A percentile compares a stretch with the other conserved stretches of the same genome.
These are phyloP conservation scores for Ptilorrhoa leucosticta DNA, from an alignment of 2,113 vertebrate species.

Conservation along the genomic window DNA sequence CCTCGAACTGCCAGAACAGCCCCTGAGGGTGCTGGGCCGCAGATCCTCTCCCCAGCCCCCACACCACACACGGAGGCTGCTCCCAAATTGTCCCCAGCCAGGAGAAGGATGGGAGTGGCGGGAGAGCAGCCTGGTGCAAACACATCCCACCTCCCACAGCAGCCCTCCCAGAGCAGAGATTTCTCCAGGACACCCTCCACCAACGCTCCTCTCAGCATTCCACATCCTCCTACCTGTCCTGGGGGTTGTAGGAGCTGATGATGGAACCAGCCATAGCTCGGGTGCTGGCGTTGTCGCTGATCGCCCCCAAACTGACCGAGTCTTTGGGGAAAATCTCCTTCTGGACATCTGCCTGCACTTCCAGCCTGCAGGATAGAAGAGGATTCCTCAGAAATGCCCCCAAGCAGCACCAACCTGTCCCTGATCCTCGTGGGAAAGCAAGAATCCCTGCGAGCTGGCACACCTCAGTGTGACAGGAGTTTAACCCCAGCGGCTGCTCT, in stretches of 20 bases:
- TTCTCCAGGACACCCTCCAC: background rate
- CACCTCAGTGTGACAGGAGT: background rate
- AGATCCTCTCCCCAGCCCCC: background rate
- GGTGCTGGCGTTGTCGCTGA: conserved; percentile 96
- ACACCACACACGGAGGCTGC: fast-evolving
- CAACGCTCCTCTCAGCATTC: background rate
- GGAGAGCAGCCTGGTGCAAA: background rate
- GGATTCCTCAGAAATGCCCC: conserved; percentile 27
- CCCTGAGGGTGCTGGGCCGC: background rate
- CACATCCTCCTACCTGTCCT: conserved; percentile 85
- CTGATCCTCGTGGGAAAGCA: fast-evolving
- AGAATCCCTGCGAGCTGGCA: background rate
- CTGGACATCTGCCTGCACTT: conserved; percentile 89
- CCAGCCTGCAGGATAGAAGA: conserved; percentile 77
- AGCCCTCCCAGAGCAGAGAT: fast-evolving
- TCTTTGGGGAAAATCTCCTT: conserved; percentile 91
- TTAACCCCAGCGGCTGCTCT: background rate
- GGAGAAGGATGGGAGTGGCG: background rate
- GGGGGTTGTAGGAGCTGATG: conserved; percentile 96
- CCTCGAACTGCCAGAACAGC: background rate
- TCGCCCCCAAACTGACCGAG: conserved; percentile 90
- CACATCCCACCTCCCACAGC: background rate
- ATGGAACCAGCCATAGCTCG: conserved; percentile 98
- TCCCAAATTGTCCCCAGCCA: background rate
- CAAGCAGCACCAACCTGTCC: background rate